phyloP scores from a whole-genome alignment of 2,113 vertebrate genomes.

The Cochlearius cochlearius region DNA sequence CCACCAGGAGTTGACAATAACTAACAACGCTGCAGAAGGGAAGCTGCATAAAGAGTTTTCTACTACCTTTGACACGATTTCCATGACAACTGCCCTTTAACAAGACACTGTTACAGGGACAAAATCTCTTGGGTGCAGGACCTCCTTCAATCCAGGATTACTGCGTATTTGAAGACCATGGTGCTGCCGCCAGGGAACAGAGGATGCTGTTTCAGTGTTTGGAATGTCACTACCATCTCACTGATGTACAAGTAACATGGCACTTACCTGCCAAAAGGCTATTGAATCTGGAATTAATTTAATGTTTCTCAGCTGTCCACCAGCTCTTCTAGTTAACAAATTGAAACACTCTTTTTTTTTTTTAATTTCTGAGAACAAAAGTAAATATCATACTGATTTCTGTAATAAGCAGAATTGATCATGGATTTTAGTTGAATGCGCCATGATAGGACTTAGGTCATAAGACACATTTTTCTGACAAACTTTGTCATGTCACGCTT shows the following conservation, averaged over 20 bases:
- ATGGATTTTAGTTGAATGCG: neutral
- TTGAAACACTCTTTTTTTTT: neutral
- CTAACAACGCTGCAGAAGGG: neutral
- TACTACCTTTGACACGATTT: neutral
- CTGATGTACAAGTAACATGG: neutral
- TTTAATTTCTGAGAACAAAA: neutral
- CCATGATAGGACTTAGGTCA: neutral
- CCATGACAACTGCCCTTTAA: neutral
- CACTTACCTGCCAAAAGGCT: neutral
- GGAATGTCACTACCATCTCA: neutral
- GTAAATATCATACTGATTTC: neutral
- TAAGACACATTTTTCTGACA: neutral
- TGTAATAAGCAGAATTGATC: neutral
- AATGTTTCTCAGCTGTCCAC: neutral
- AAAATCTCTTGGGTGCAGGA: neutral
- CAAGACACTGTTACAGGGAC: neutral
- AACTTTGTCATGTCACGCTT: neutral
- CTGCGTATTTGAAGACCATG: neutral
- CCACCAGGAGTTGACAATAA: neutral
- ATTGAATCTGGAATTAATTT: neutral
- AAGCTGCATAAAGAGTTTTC: neutral
- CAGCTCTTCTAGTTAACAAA: neutral
- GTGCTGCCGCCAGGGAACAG: neutral
- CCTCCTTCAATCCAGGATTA: neutral
- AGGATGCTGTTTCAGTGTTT: neutral